A percentile compares a stretch with the other conserved stretches of the same genome.
These are phyloP conservation scores for Leptodactylus fuscus DNA, from an alignment of 2,113 vertebrate genomes.

Conservation along the genomic window DNA sequence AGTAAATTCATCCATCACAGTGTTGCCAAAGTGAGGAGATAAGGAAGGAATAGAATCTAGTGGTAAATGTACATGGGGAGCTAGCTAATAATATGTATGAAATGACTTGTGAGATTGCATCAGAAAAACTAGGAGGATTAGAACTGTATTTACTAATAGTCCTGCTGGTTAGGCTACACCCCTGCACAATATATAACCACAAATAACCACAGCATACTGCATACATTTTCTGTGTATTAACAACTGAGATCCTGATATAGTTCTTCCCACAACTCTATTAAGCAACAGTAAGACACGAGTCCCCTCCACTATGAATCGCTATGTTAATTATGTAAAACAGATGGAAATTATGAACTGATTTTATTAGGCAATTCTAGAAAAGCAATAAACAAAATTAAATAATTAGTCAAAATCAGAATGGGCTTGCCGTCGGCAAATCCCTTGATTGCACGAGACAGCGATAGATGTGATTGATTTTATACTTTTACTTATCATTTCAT, in stretches of 20 bases:
- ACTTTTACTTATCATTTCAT: constrained; percentile 21
- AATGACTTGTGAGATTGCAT: neutral
- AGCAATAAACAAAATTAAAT: constrained; percentile 45
- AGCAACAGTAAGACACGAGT: neutral
- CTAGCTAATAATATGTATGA: neutral
- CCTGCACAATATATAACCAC: neutral
- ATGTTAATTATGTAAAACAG: constrained; percentile 27
- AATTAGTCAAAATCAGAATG: constrained; percentile 49
- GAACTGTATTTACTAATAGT: neutral
- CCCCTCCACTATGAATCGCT: neutral
- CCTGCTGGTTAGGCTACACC: neutral
- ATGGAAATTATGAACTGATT: constrained; percentile 22
- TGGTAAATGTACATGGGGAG: neutral
- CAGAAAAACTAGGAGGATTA: neutral
- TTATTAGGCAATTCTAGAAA: constrained; percentile 25
- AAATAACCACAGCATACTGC: neutral
- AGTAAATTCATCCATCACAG: too few relatives aligned
- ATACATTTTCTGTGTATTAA: neutral
- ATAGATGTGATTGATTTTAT: constrained; percentile 49
- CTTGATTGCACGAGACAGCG: constrained; percentile 39
- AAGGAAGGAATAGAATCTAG: too few relatives aligned
- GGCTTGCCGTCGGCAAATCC: constrained; percentile 21
- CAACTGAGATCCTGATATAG: neutral
- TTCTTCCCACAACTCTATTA: neutral
- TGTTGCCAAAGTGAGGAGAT: too few relatives aligned